Percentiles rank a stretch among this genome's conserved stretches.
Conservation (phyloP, 2,888 invertebrate species). For the Mythimna albipuncta region DNA sequence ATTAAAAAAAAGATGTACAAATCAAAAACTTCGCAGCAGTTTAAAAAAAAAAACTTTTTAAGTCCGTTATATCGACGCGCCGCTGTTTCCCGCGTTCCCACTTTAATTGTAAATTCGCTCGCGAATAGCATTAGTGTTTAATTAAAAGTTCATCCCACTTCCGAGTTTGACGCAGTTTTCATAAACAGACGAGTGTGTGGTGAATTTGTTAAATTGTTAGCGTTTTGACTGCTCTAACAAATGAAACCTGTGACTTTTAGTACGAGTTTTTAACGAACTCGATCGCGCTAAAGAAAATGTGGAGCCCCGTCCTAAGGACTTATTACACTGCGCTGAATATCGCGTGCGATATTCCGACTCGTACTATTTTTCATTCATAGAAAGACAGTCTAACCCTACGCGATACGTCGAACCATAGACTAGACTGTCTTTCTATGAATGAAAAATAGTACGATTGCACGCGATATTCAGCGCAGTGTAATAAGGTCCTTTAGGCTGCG, state of each 20-base stretch:
- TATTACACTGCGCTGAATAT: no score
- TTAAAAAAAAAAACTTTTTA: conserved; percentile 2
- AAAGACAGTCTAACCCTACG: no score
- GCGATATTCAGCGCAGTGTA: no score
- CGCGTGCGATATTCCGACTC: no score
- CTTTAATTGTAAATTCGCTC: conserved; percentile 82
- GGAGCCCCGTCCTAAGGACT: no score
- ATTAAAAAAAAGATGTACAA: neutral
- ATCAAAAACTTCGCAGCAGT: neutral
- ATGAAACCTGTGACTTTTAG: neutral
- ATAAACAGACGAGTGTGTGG: conserved; percentile 65
- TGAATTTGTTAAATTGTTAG: conserved; percentile 23
- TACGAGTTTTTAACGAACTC: no score
- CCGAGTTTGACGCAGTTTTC: conserved; percentile 76
- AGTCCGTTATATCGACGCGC: conserved; percentile 61
- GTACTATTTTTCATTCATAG: no score
- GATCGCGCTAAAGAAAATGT: no score
- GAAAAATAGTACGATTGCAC: no score
- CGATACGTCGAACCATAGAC: no score
- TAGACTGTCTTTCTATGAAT: no score
- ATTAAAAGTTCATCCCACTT: conserved; percentile 85
- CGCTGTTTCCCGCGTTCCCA: conserved; percentile 69
- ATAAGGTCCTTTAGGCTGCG: no score
- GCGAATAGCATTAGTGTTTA: conserved; percentile 86
- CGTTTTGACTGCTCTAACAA: conserved; percentile 1